Conservation (phyloP, 2,113 vertebrate species). For the Perognathus longimembris region DNA sequence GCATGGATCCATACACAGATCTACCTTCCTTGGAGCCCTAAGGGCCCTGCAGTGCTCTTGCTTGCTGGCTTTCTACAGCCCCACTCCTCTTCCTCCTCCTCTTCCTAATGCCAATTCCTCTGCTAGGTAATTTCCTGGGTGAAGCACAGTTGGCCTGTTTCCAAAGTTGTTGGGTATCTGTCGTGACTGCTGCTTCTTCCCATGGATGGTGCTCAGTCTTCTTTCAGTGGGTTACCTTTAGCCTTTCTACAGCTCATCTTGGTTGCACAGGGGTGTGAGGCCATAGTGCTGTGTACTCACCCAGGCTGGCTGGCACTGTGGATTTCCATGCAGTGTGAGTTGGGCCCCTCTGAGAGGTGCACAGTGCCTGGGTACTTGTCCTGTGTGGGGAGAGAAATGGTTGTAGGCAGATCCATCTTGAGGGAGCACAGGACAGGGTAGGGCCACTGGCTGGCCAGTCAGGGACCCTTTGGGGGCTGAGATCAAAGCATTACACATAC, state of each 20-base stretch:
- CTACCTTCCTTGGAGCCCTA: neutral
- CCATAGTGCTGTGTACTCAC: constrained; percentile 79
- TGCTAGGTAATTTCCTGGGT: neutral
- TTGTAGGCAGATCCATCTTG: neutral
- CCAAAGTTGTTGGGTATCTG: neutral
- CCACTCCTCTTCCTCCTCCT: neutral
- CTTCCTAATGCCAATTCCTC: neutral
- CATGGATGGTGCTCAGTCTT: neutral
- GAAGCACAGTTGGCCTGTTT: neutral
- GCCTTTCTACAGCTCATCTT: neutral
- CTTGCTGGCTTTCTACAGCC: neutral
- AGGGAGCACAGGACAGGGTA: neutral
- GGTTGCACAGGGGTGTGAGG: neutral
- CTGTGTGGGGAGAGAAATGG: constrained; percentile 73
- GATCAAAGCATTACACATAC: rapidly evolving
- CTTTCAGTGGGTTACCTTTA: neutral
- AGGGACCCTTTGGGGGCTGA: neutral
- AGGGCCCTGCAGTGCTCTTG: neutral
- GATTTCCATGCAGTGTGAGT: constrained; percentile 83
- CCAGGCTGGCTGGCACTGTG: constrained; percentile 80
- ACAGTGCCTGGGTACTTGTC: constrained; percentile 87
- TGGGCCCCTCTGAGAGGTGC: constrained; percentile 85
- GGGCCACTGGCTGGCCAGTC: neutral
- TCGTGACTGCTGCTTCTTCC: neutral
- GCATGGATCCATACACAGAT: neutral